phyloP scores from a whole-genome alignment of 64 coral and sea anemone species.

The Dendronephthya gigantea region DNA sequence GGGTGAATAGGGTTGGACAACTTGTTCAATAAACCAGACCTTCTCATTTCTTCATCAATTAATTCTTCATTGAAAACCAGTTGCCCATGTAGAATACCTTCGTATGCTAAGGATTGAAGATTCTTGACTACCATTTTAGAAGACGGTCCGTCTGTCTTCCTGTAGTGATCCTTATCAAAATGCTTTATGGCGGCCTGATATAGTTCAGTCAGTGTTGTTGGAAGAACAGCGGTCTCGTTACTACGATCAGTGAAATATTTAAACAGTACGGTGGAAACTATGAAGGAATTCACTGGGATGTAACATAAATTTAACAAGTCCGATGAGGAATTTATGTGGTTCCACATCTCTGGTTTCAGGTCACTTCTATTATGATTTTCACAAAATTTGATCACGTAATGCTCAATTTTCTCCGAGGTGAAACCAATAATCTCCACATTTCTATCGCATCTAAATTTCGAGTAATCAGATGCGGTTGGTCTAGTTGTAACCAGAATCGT shows the following conservation, averaged over 20 bases:
- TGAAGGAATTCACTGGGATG: no score
- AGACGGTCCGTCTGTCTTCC: not conserved
- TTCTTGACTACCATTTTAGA: not conserved
- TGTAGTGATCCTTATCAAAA: not conserved
- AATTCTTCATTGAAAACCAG: not conserved
- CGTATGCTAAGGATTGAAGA: not conserved
- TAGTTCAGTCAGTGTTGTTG: not conserved
- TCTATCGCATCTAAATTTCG: not conserved
- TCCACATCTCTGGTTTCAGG: not conserved
- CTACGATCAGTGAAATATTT: not conserved
- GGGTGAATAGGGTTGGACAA: no score
- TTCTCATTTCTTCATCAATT: not conserved
- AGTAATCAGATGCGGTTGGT: not conserved
- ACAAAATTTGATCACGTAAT: constrained; percentile 12
- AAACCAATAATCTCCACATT: constrained; percentile 20
- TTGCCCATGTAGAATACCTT: not conserved
- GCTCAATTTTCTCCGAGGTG: not conserved
- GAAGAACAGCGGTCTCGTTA: not conserved
- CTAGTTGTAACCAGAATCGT: not conserved
- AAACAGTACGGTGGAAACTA: no score
- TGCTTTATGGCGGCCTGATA: not conserved
- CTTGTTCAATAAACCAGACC: no score
- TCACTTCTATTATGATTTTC: no score
- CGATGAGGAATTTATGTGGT: not conserved
- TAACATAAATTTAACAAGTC: not conserved